These are phyloP conservation scores for Erythrolamprus reginae DNA, from an alignment of 2,113 vertebrate genomes.

Conservation along the genomic window DNA sequence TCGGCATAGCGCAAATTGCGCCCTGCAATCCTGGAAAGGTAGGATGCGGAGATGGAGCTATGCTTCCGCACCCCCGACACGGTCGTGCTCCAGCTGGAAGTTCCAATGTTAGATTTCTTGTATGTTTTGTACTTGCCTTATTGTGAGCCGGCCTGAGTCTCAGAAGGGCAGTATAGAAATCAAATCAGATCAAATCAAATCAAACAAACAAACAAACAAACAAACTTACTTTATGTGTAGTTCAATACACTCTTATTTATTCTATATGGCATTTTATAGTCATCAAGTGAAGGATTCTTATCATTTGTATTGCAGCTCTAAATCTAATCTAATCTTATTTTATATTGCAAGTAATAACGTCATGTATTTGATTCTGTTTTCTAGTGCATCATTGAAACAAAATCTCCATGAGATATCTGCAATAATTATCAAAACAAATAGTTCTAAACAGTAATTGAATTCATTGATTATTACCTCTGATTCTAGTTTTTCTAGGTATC, in stretches of 20 bases:
- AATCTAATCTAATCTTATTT: background rate
- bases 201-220: too few species aligned
- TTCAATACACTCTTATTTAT: background rate
- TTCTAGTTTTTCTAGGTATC: conserved; percentile 6
- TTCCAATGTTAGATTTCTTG: too few species aligned
- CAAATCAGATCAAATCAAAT: too few species aligned
- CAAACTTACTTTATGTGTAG: too few species aligned
- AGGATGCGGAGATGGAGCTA: too few species aligned
- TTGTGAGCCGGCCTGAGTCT: too few species aligned
- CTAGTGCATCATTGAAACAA: background rate
- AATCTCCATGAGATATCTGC: background rate
- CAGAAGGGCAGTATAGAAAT: too few species aligned
- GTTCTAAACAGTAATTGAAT: background rate
- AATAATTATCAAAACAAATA: conserved; percentile 11
- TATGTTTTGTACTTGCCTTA: too few species aligned
- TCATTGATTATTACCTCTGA: conserved; percentile 29
- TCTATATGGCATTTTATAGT: background rate
- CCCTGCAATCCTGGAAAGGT: too few species aligned
- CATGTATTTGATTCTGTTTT: background rate
- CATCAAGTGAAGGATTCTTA: background rate
- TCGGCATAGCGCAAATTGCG: too few species aligned
- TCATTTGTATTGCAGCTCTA: background rate
- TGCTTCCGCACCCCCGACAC: too few species aligned
- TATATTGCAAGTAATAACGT: background rate
- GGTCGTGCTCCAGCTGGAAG: too few species aligned